Evolutionary conservation across 2,797 vertebrate species (phyloP).

Genomic region (Tamandua tetradactyla): DNA sequence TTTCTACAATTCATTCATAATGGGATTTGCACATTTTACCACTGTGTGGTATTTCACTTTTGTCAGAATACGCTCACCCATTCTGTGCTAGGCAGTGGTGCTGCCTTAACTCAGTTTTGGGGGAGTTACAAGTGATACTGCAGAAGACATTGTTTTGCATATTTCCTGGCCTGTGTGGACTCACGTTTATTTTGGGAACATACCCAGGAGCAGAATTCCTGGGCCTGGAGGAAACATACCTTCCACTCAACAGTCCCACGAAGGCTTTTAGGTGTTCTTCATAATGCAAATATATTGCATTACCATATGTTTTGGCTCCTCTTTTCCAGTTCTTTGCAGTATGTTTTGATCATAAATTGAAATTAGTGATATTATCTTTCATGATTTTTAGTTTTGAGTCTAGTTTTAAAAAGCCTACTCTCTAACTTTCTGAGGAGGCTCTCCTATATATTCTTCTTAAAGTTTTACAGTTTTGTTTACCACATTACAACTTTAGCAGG

Average conservation of each 20-base stretch:
- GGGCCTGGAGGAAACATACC: background rate
- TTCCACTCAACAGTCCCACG: background rate
- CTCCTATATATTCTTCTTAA: background rate
- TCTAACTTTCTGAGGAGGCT: background rate
- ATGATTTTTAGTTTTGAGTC: background rate
- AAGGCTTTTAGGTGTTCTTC: background rate
- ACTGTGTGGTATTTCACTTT: too few species aligned
- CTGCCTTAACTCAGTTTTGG: background rate
- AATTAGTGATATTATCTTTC: background rate
- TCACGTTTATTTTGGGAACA: background rate
- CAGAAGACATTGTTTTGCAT: background rate
- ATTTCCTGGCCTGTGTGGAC: background rate
- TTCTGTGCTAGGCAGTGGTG: background rate
- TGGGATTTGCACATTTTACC: background rate
- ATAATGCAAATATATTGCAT: background rate
- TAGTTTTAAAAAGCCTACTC: background rate
- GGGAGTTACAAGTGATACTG: background rate
- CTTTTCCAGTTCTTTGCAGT: background rate
- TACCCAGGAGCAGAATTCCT: background rate
- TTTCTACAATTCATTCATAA: background rate
- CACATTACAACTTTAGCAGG: background rate
- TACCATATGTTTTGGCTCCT: background rate
- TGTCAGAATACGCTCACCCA: too few species aligned
- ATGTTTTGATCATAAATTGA: background rate
- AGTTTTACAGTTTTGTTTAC: background rate